Conservation (phyloP, 2,113 vertebrate genomes). For the Opisthocomus hoazin region DNA sequence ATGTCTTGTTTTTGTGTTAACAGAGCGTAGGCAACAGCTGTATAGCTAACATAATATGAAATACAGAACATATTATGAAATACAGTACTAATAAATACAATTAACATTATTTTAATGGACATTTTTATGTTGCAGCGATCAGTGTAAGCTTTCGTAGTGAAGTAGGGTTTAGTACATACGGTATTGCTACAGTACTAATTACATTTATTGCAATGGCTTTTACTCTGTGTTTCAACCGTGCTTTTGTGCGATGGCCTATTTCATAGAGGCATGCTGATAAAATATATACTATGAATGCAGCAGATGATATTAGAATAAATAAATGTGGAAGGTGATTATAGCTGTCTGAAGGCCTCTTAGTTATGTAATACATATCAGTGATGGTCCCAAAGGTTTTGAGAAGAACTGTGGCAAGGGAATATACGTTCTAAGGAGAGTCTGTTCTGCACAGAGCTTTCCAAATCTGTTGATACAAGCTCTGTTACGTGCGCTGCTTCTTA, state of each 20-base stretch:
- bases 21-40: neutral
- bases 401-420: neutral
- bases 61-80: constrained; percentile 35
- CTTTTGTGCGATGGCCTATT: constrained; percentile 1
- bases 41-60: constrained; percentile 47
- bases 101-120: constrained; percentile 56
- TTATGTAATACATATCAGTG: constrained; percentile 1
- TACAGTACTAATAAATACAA: constrained; percentile 54
- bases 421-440: neutral
- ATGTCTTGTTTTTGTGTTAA: neutral
- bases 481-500: neutral
- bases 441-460: neutral
- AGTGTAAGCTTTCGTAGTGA: constrained; percentile 49
- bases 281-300: neutral
- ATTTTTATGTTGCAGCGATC: constrained; percentile 51
- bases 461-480: neutral
- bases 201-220: constrained; percentile 38
- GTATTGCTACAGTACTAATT: constrained; percentile 13
- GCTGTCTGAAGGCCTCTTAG: constrained; percentile 48
- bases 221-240: neutral
- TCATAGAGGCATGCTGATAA: neutral
- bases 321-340: constrained; percentile 50
- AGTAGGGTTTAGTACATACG: constrained; percentile 10
- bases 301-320: constrained; percentile 50
- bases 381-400: constrained; percentile 30